A percentile compares a stretch with the other conserved stretches of the same genome.
Evolutionary conservation across 2,888 invertebrate species (phyloP).

Genomic region (Microchrysa polita): DNA sequence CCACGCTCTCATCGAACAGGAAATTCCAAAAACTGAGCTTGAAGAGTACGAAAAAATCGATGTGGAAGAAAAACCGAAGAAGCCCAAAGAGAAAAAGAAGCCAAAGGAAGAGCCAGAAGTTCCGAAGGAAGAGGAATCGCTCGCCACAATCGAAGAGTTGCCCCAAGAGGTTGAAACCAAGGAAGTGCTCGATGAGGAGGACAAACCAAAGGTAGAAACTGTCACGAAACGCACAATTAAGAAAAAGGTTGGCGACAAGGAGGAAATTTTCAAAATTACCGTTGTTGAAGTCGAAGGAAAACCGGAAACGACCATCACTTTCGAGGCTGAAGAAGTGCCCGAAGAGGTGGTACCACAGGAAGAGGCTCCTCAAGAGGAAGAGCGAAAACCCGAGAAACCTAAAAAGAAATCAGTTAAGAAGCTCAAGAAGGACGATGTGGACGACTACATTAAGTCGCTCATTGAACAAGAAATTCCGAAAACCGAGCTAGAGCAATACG

Average conservation of each 20-base stretch:
- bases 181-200: constrained; percentile 55
- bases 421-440: constrained; percentile 50
- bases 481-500: constrained; percentile 64
- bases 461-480: constrained; percentile 61
- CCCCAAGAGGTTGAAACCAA: constrained; percentile 53
- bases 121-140: constrained; percentile 48
- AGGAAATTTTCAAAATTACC: constrained; percentile 57
- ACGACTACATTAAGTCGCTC: constrained; percentile 24
- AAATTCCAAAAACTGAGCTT: constrained; percentile 63
- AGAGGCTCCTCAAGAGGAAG: constrained; percentile 46
- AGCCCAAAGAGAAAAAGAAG: constrained; percentile 56
- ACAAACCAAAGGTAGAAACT: constrained; percentile 59
- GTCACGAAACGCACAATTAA: constrained; percentile 65
- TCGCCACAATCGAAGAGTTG: constrained; percentile 56
- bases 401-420: constrained; percentile 52
- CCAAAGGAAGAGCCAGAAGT: constrained; percentile 53
- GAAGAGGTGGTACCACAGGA: constrained; percentile 47
- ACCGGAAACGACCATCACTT: constrained; percentile 55
- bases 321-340: constrained; percentile 53
- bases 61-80: constrained; percentile 60
- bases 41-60: constrained; percentile 63
- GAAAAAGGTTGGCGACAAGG: constrained; percentile 57
- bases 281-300: constrained; percentile 61
- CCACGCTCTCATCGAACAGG: constrained; percentile 61
- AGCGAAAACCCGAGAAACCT: constrained; percentile 27